Percentiles rank a stretch among this genome's conserved stretches.
Conservation (phyloP, 1,140 invertebrate species). For the Prorops nasuta region DNA sequence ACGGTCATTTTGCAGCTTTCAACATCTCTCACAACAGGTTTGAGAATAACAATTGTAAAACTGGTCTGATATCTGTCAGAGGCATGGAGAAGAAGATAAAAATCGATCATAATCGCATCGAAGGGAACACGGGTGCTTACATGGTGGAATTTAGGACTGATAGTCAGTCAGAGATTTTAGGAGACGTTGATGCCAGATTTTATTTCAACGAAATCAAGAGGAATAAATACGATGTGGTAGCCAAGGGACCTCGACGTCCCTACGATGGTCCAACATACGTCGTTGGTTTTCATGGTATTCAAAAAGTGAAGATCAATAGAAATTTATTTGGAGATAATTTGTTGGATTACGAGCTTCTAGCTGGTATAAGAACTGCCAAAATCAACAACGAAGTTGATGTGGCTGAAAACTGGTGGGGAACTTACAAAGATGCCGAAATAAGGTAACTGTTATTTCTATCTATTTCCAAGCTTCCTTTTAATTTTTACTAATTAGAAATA, state of each 20-base stretch:
- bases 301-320: slow-evolving; percentile 86
- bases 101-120: slow-evolving; percentile 77
- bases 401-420: slow-evolving; percentile 96
- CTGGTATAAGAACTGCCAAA: slow-evolving; percentile 85
- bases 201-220: slow-evolving; percentile 74
- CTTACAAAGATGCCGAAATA: slow-evolving; percentile 69
- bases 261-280: slow-evolving; percentile 73
- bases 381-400: slow-evolving; percentile 87
- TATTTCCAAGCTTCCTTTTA: background rate
- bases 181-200: slow-evolving; percentile 78
- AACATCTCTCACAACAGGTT: slow-evolving; percentile 86
- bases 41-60: slow-evolving; percentile 78
- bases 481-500: background rate
- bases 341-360: slow-evolving; percentile 88
- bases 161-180: slow-evolving; percentile 92
- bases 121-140: slow-evolving; percentile 78
- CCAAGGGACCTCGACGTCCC: slow-evolving; percentile 48
- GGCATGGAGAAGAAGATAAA: slow-evolving; percentile 97
- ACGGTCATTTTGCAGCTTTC: slow-evolving; percentile 86
- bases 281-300: slow-evolving; percentile 90
- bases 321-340: slow-evolving; percentile 90
- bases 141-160: slow-evolving; percentile 87
- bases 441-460: slow-evolving; percentile 22
- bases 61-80: slow-evolving; percentile 78
- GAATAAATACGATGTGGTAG: slow-evolving; percentile 59